phyloP scores from a whole-genome alignment of 2,888 invertebrate genomes.

The Drosophila melanosoma region DNA sequence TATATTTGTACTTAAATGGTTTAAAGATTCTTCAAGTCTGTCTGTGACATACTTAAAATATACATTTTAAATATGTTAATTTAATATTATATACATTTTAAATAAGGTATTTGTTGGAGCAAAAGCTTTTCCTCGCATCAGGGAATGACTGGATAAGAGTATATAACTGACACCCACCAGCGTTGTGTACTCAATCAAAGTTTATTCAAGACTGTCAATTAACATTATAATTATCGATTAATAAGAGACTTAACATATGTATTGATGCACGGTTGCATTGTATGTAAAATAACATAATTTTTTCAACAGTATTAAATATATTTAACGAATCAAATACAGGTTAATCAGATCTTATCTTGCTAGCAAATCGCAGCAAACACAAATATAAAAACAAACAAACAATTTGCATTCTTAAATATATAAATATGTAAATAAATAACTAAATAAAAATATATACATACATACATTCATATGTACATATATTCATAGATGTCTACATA shows the following conservation, averaged over 20 bases:
- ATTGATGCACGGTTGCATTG: no score
- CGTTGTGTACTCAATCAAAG: no score
- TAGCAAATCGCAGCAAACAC: background rate
- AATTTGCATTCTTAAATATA: background rate
- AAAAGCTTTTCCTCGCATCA: no score
- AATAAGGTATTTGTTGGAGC: no score
- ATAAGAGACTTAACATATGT: no score
- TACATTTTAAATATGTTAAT: background rate
- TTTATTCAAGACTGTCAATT: no score
- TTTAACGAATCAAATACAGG: background rate
- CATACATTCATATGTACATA: background rate
- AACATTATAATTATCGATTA: no score
- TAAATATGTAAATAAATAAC: background rate
- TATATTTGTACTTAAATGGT: background rate
- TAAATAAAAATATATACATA: no score
- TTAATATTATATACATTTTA: background rate
- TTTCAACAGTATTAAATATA: background rate
- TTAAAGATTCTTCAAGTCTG: background rate
- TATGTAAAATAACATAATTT: no score
- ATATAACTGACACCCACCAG: no score
- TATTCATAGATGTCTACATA: no score
- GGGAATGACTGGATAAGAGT: no score
- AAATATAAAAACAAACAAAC: background rate
- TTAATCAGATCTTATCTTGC: slow-evolving; percentile 3
- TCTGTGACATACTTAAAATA: background rate